Percentiles rank a stretch among this genome's conserved stretches.
Conservation (phyloP, 2,797 vertebrate genomes). For the Melanotaenia nigrans region DNA sequence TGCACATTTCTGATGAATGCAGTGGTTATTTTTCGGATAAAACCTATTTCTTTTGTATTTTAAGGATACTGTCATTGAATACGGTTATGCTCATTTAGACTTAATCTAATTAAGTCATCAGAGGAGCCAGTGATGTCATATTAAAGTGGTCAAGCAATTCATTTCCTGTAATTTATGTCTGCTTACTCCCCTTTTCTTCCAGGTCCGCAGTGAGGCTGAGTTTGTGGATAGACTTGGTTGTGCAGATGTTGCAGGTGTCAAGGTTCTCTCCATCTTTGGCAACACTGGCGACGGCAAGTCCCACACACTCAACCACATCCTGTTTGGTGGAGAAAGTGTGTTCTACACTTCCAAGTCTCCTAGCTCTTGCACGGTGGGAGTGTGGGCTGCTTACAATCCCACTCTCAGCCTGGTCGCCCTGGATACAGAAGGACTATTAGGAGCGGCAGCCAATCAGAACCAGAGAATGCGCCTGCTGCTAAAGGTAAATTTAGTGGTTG, state of each 20-base stretch:
- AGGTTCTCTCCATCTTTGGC: slow-evolving; percentile 88
- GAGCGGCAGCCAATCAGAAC: slow-evolving; percentile 83
- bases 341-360: slow-evolving; percentile 87
- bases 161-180: background rate
- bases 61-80: background rate
- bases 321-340: slow-evolving; percentile 82
- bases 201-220: slow-evolving; percentile 78
- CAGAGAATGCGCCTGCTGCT: slow-evolving; percentile 86
- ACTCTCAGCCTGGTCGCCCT: slow-evolving; percentile 78
- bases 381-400: slow-evolving; percentile 86
- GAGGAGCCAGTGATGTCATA: background rate
- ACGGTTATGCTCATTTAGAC: background rate
- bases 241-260: slow-evolving; percentile 75
- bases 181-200: background rate
- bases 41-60: background rate
- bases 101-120: slow-evolving; percentile 4
- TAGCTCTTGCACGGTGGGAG: slow-evolving; percentile 86
- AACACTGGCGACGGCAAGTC: slow-evolving; percentile 90
- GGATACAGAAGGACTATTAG: slow-evolving; percentile 87
- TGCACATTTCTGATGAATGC: background rate
- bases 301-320: slow-evolving; percentile 87
- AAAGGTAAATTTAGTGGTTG: slow-evolving; percentile 70
- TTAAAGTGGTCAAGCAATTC: background rate
- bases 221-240: slow-evolving; percentile 82
- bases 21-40: background rate